phyloP scores from a whole-genome alignment of 1,140 invertebrate genomes.

The Ceratosolen fusciceps region DNA sequence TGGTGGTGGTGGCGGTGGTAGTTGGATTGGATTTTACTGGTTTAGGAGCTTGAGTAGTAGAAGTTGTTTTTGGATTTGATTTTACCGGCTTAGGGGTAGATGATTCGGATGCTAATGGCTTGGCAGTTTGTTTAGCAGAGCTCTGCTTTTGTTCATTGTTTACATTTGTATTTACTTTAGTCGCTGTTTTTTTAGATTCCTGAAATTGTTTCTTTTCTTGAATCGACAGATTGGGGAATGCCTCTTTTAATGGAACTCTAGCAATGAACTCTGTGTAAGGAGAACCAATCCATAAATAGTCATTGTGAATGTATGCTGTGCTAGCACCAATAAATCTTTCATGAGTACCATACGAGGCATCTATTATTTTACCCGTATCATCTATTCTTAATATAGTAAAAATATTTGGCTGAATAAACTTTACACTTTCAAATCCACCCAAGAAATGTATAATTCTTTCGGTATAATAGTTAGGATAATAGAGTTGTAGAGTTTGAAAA shows the following conservation, averaged over 20 bases:
- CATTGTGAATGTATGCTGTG: constrained; percentile 75
- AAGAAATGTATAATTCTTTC: constrained; percentile 73
- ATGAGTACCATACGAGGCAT: constrained; percentile 74
- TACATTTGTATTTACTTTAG: constrained; percentile 28
- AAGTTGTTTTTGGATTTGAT: constrained; percentile 39
- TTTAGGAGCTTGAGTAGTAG: background rate
- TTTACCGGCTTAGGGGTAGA: constrained; percentile 40
- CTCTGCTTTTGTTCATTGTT: constrained; percentile 28
- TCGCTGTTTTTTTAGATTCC: constrained; percentile 3
- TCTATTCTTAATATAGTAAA: constrained; percentile 75
- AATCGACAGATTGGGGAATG: constrained; percentile 65
- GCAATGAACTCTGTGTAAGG: constrained; percentile 79
- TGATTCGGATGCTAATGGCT: constrained; percentile 50
- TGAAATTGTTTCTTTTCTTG: constrained; percentile 22
- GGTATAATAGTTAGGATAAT: constrained; percentile 75
- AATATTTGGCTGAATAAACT: constrained; percentile 64
- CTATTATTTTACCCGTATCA: constrained; percentile 78
- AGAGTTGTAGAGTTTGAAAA: constrained; percentile 73
- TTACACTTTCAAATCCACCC: constrained; percentile 65
- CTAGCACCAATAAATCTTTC: constrained; percentile 69
- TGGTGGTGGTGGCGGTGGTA: too few relatives aligned
- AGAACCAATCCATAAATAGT: constrained; percentile 78
- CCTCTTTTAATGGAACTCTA: constrained; percentile 73
- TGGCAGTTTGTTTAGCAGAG: constrained; percentile 16
- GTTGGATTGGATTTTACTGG: constrained; percentile 46